A percentile compares a stretch with the other conserved stretches of the same genome.
Evolutionary conservation across 2,113 vertebrate species (phyloP).

Genomic region (Channa argus): DNA sequence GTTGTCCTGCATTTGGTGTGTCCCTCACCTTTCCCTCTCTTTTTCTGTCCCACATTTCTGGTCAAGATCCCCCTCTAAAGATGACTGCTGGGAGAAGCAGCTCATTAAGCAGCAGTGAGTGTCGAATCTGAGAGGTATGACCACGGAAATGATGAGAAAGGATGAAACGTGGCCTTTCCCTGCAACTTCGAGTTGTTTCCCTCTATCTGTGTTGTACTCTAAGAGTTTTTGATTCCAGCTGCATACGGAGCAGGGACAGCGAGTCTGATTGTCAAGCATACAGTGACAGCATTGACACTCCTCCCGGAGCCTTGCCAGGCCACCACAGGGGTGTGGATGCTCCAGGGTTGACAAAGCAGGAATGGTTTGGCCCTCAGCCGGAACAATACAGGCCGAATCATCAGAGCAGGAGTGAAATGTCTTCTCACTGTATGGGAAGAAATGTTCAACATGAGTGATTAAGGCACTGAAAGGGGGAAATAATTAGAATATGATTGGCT

Average conservation of each 20-base stretch:
- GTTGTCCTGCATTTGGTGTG: background rate
- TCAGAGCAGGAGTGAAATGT: conserved; percentile 9
- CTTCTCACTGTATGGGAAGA: background rate
- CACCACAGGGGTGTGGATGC: conserved; percentile 54
- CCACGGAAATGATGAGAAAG: background rate
- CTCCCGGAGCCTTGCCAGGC: conserved; percentile 58
- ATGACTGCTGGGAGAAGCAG: conserved; percentile 36
- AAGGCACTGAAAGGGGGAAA: background rate
- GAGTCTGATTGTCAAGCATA: conserved; percentile 13
- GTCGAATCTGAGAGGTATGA: background rate
- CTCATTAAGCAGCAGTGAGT: background rate
- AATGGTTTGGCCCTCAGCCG: conserved; percentile 35
- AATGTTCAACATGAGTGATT: conserved; percentile 22
- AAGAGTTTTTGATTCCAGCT: conserved; percentile 25
- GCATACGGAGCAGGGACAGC: conserved; percentile 8
- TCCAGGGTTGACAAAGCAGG: conserved; percentile 40
- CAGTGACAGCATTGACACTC: conserved; percentile 39
- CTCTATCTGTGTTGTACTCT: background rate
- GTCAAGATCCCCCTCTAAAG: conserved; percentile 11
- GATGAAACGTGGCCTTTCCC: conserved; percentile 11
- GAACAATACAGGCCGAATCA: conserved; percentile 25
- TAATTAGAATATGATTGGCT: conserved; percentile 25
- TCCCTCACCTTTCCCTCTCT: background rate
- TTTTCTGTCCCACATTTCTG: conserved; percentile 4
- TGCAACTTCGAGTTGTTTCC: background rate